Evolutionary conservation across 53 echinoderm and acorn worm species (phyloP), one percentile per base, ranked within the genome.

Genomic region (Paracentrotus lividus): DNA sequence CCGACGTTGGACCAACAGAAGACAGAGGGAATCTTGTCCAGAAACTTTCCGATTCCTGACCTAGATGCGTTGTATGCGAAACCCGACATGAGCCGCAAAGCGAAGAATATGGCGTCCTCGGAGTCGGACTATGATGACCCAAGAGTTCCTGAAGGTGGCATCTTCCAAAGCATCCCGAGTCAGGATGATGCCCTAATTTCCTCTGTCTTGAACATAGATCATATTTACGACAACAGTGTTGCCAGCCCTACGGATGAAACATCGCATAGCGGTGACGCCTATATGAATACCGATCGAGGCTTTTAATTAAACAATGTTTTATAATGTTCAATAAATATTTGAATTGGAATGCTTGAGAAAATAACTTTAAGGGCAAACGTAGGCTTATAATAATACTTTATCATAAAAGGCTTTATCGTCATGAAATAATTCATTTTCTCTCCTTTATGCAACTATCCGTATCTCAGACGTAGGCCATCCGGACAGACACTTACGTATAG

Each of bases 51-150:
- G 20, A 69, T 8, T 34, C 38, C 24, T 24, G 45, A 78, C 44
- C 15, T 78, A 9, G 81, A 78, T 24, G 81, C 24, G 16, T 24
- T 78, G 8, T 78, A 78, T 27, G 81, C 81, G 8, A 78, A 78
- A 44, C 81, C 81, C 1, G 81, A 78, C 81, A 44, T 78, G 81
- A 78, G 81, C 81, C 81, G 16, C 23, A 78, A 78, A 78, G 45
- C 47, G 10, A 78, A 47, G 45, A 78, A 78, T 21, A 32, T 12
- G 47, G 16, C 69, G 20, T 36, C 69, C 4, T 14, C n/a, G 38
- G 36, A 38, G 36, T 36, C 36, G 29, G 38, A 18, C 16, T 34
- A 34, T 34, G 38, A 38, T 69, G 38, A 29, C 34, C 4, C 36
- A 34, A 38, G 16, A 20, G 7, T 5, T 69, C 20, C 69, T 34